phyloP scores from a whole-genome alignment of 2,113 vertebrate species.

The Rhadina sibilatrix region DNA sequence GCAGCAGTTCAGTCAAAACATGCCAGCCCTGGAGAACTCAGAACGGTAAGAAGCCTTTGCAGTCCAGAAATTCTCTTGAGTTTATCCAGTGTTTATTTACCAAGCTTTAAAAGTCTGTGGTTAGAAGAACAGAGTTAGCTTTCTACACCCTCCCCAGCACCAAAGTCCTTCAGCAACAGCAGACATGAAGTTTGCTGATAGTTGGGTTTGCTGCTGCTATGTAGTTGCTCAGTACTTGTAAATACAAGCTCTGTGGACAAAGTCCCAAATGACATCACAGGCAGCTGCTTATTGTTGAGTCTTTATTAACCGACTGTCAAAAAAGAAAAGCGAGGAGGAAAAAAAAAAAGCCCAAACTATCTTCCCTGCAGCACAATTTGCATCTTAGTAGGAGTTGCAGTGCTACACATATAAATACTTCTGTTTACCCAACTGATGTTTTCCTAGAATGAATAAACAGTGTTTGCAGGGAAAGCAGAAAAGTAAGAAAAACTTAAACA shows the following conservation, averaged over 20 bases:
- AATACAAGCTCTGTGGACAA: constrained; percentile 82
- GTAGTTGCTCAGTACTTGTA: constrained; percentile 77
- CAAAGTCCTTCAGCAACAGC: constrained; percentile 54
- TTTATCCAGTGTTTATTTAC: constrained; percentile 73
- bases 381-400: constrained; percentile 58
- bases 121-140: constrained; percentile 52
- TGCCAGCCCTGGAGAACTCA: constrained; percentile 69
- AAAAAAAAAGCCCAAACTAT: constrained; percentile 68
- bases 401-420: constrained; percentile 55
- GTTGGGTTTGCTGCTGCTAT: constrained; percentile 56
- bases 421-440: constrained; percentile 62
- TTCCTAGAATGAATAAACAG: constrained; percentile 43
- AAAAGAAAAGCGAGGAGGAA: constrained; percentile 54
- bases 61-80: constrained; percentile 66
- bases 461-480: constrained; percentile 43
- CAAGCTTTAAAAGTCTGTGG: constrained; percentile 58
- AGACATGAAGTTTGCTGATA: constrained; percentile 68
- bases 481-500: not conserved
- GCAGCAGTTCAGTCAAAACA: constrained; percentile 69
- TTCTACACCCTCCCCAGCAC: constrained; percentile 51
- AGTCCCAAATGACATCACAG: constrained; percentile 85
- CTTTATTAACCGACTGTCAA: constrained; percentile 84
- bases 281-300: constrained; percentile 85
- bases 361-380: constrained; percentile 68
- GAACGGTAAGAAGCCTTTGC: constrained; percentile 64